Conservation (phyloP, 1,140 invertebrate genomes). For the Psilanteris sp. region DNA sequence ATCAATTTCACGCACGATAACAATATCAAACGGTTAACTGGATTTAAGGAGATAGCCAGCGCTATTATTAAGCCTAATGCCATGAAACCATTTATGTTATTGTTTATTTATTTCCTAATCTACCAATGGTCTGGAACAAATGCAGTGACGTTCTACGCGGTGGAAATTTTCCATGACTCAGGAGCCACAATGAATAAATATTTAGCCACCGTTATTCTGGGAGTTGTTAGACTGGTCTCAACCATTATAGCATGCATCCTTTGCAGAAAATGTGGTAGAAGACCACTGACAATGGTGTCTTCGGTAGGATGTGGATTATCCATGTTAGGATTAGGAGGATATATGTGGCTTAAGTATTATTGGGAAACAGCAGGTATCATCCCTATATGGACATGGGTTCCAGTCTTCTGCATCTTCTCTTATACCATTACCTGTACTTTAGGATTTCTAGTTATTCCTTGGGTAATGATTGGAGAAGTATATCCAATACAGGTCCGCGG, state of each 20-base stretch:
- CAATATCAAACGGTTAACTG: slow-evolving; percentile 82
- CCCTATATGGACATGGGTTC: slow-evolving; percentile 82
- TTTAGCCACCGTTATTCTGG: slow-evolving; percentile 85
- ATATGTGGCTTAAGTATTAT: slow-evolving; percentile 81
- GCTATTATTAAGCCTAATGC: slow-evolving; percentile 83
- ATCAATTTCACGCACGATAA: slow-evolving; percentile 83
- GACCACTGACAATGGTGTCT: slow-evolving; percentile 85
- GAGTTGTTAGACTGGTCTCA: slow-evolving; percentile 82
- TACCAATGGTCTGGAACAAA: slow-evolving; percentile 89
- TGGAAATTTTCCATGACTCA: slow-evolving; percentile 86
- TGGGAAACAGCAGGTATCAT: slow-evolving; percentile 72
- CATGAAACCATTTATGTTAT: slow-evolving; percentile 83
- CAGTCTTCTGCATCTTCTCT: slow-evolving; percentile 82
- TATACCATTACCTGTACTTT: slow-evolving; percentile 84
- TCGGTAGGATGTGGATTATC: slow-evolving; percentile 83
- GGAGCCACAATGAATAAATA: slow-evolving; percentile 83
- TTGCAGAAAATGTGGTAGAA: slow-evolving; percentile 83
- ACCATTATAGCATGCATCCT: slow-evolving; percentile 83
- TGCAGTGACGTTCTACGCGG: slow-evolving; percentile 89
- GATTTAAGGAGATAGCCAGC: slow-evolving; percentile 80
- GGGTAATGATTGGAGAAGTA: slow-evolving; percentile 88
- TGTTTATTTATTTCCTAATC: slow-evolving; percentile 85
- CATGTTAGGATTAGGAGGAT: slow-evolving; percentile 83
- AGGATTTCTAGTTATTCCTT: slow-evolving; percentile 85
- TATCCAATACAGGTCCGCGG: slow-evolving; percentile 85